Percentiles rank a stretch among this genome's conserved stretches.
Evolutionary conservation across 2,888 invertebrate genomes (phyloP).

Genomic region (Stegana nigrithorax): DNA sequence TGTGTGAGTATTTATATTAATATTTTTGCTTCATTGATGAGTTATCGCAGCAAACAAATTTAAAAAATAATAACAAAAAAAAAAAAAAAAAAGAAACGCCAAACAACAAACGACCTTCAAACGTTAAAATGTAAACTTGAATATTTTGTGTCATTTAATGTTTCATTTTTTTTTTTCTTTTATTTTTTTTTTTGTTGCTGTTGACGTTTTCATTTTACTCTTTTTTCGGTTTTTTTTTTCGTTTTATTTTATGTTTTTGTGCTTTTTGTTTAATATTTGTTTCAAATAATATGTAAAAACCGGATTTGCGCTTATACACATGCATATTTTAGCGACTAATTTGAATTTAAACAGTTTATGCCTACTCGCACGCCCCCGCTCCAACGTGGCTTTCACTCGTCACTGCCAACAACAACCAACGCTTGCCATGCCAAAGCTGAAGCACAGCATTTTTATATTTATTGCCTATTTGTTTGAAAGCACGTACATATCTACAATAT

Average conservation of each 20-base stretch:
- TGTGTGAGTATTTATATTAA: no score
- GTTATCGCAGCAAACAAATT: conserved; percentile 45
- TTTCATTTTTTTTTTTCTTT: background rate
- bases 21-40: conserved; percentile 61
- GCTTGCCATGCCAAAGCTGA: no score
- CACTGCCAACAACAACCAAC: no score
- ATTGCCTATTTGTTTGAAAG: no score
- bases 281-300: conserved; percentile 35
- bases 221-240: conserved; percentile 25
- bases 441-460: no score
- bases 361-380: no score
- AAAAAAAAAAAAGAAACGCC: conserved; percentile 27
- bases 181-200: background rate
- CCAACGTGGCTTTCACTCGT: no score
- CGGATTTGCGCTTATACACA: conserved; percentile 33
- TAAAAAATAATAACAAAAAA: conserved; percentile 22
- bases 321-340: background rate
- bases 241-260: conserved; percentile 27
- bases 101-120: conserved; percentile 54
- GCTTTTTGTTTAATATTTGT: conserved; percentile 14
- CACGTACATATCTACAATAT: no score
- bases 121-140: conserved; percentile 50
- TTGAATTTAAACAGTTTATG: no score
- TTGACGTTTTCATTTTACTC: background rate
- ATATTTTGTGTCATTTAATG: conserved; percentile 6